Evolutionary conservation across 2,888 invertebrate genomes (phyloP), one percentile per base, ranked within the genome.

Genomic region (Formica aserva): DNA sequence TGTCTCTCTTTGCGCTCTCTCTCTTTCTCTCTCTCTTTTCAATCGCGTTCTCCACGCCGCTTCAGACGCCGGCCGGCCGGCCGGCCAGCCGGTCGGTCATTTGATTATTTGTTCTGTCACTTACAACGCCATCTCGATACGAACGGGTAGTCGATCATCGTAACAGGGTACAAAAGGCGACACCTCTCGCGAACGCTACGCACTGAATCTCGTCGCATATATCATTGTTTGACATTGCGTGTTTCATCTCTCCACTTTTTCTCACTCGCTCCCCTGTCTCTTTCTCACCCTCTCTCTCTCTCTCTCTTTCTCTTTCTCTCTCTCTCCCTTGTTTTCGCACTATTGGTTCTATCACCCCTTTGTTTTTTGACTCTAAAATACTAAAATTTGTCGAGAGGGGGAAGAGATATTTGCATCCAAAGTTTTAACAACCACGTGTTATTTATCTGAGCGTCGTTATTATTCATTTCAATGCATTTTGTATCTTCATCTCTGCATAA

Each of bases 81-180:
- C 32, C 48, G 41, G 22, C 2, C 74, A 83, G 82, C 74, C 82
- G 45, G 18, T 45, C 15, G 15, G 45, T 13, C 41, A 45, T 48
- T 63, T 83, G 83, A 57, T 82, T 18, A n/a, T 52, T 52, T 52
- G n/a, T 52, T 52, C 48, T 52, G 8, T 52, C 60, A 15, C 22
- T 22, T 57, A 5, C 45, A 71, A 67, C 86, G 88, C 89, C 89
- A 89, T 89, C 85, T 85, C 85, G 85, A 84, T 77, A 82, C 11
- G 5, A 78, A 41, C 80, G 67, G 74, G 76, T 77, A 72, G 75
- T 80, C 86, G 80, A 84, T 82, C 80, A 76, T 83, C 86, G 84
- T 80, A 77, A 67, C 77, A 63, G 81, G 75, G 67, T 85, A 87
- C 89, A 86, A 38, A 78, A 62, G 86, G 90, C 89, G 90, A 89